Evolutionary conservation across 2,113 vertebrate species (phyloP).

Genomic region (Dicrurus megarhynchus): DNA sequence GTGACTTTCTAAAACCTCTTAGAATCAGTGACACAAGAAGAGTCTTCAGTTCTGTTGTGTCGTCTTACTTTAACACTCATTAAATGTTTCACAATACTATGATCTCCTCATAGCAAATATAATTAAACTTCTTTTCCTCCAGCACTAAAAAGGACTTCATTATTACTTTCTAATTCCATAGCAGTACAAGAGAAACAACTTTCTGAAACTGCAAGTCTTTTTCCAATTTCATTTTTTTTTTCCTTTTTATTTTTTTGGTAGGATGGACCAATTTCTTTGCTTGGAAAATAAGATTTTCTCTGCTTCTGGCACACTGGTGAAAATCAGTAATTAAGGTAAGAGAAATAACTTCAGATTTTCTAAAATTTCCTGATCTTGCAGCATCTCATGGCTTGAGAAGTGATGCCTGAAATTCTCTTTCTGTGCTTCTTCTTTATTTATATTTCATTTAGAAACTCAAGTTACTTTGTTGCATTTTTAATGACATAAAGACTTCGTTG

Average conservation of each 20-base stretch:
- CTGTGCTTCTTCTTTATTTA: not conserved
- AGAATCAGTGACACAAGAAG: not conserved
- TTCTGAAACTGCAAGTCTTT: not conserved
- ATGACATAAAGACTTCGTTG: not conserved
- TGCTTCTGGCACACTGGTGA: not conserved
- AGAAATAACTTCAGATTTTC: not conserved
- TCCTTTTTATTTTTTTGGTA: not conserved
- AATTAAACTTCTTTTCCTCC: not conserved
- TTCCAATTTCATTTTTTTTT: not conserved
- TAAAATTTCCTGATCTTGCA: not conserved
- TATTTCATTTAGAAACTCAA: not conserved
- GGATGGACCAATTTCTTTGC: not conserved
- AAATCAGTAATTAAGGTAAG: conserved; percentile 67
- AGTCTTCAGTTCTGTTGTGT: not conserved
- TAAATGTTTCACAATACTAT: not conserved
- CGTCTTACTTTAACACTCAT: not conserved
- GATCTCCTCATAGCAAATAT: not conserved
- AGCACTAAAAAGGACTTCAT: not conserved
- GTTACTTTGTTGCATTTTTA: not conserved
- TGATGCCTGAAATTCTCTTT: not conserved
- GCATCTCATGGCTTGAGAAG: not conserved
- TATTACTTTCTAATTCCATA: conserved; percentile 6
- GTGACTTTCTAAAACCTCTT: not conserved
- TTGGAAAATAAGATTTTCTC: not conserved
- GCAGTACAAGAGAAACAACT: not conserved